Conservation (phyloP, 2,888 invertebrate genomes). For the Caenorhabditis sinica region DNA sequence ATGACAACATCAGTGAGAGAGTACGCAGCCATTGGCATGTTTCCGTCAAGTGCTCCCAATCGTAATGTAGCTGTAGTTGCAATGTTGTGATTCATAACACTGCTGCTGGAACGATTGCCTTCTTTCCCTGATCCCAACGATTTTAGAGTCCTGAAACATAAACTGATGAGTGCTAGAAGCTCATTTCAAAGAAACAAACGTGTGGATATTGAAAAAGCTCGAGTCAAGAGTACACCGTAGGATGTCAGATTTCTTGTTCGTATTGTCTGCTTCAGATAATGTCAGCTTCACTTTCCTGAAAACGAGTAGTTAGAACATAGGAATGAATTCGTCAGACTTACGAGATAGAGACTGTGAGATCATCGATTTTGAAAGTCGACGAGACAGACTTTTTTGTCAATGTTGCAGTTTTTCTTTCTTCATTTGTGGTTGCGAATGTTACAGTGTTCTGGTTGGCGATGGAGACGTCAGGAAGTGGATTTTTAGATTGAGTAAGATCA, state of each 20-base stretch:
- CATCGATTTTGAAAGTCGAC: slow-evolving; percentile 31
- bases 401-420: slow-evolving; percentile 48
- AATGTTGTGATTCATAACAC: not conserved
- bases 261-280: slow-evolving; percentile 57
- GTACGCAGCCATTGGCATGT: slow-evolving; percentile 98
- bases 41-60: slow-evolving; percentile 86
- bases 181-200: slow-evolving; percentile 36
- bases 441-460: not conserved
- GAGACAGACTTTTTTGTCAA: slow-evolving; percentile 47
- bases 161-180: no score
- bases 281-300: slow-evolving; percentile 62
- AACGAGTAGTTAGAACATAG: not conserved
- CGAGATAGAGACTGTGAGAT: slow-evolving; percentile 51
- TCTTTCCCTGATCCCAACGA: not conserved
- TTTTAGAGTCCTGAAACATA: slow-evolving; percentile 28
- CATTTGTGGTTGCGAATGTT: slow-evolving; percentile 25
- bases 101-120: slow-evolving; percentile 24
- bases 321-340: slow-evolving; percentile 7
- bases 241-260: slow-evolving; percentile 63
- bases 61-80: slow-evolving; percentile 55
- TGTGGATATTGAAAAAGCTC: slow-evolving; percentile 51
- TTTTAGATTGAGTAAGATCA: slow-evolving; percentile 68
- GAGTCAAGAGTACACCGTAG: slow-evolving; percentile 59
- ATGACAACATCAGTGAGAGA: slow-evolving; percentile 97
- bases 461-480: slow-evolving; percentile 37